These are phyloP conservation scores for Dendropsophus ebraccatus DNA, from an alignment of 2,113 vertebrate species.

Conservation along the genomic window DNA sequence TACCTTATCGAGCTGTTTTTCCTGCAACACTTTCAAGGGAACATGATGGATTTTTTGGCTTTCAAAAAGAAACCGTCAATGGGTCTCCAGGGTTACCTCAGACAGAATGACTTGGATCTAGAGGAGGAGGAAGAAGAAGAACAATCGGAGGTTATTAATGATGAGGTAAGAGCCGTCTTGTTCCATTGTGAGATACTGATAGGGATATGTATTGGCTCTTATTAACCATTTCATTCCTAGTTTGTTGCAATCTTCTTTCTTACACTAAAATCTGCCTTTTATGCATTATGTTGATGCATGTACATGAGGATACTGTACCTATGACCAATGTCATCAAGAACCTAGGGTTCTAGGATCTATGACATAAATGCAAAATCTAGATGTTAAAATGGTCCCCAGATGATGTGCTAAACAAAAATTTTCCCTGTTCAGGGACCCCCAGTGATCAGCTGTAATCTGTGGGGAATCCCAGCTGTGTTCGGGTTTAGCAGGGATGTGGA, in stretches of 20 bases:
- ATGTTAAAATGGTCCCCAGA: too few species aligned
- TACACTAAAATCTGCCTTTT: neutral
- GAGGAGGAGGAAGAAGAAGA: constrained; percentile 97
- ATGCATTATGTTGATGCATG: neutral
- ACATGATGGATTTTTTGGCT: constrained; percentile 98
- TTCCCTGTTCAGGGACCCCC: too few species aligned
- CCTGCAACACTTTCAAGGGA: constrained; percentile 95
- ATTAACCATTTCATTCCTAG: neutral
- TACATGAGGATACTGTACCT: neutral
- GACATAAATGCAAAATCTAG: neutral
- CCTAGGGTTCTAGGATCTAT: neutral
- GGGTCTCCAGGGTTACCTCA: constrained; percentile 90
- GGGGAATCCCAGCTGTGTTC: too few species aligned
- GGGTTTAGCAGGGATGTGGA: too few species aligned
- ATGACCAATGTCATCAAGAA: neutral
- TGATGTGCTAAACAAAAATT: too few species aligned
- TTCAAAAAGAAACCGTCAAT: constrained; percentile 96
- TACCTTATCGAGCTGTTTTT: constrained; percentile 95
- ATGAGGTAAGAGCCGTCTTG: constrained; percentile 83
- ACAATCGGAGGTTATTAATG: constrained; percentile 97
- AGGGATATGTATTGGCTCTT: neutral
- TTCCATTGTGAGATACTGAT: neutral
- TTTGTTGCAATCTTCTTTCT: neutral
- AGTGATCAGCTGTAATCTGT: too few species aligned
- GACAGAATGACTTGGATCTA: constrained; percentile 94